Percentiles rank a stretch among this genome's conserved stretches.
phyloP scores from a whole-genome alignment of 2,888 invertebrate species.

The Drosophila eohydei region DNA sequence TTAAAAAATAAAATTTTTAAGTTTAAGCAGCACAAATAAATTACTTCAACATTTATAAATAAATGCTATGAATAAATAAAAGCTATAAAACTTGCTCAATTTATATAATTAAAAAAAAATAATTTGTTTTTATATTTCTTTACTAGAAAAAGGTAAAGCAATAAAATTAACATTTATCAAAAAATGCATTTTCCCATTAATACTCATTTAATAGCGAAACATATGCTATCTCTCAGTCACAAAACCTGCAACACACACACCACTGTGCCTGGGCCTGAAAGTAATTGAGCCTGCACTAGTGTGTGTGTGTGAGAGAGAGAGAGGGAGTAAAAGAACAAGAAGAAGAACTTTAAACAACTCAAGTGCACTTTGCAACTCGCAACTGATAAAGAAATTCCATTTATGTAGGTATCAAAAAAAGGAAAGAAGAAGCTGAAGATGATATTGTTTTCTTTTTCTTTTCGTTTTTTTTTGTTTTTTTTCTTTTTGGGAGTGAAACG shows the following conservation, averaged over 20 bases:
- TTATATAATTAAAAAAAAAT: too few relatives aligned
- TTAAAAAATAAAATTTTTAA: too few relatives aligned
- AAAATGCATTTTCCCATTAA: background rate
- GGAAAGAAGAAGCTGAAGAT: background rate
- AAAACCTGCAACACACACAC: conserved; percentile 7
- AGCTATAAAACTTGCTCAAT: too few relatives aligned
- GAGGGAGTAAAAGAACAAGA: background rate
- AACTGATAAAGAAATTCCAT: conserved; percentile 46
- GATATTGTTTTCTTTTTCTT: conserved; percentile 10
- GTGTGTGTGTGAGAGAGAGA: background rate
- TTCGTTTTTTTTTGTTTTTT: background rate
- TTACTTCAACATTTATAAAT: too few relatives aligned
- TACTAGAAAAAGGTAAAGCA: background rate
- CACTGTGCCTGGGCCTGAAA: conserved; percentile 23
- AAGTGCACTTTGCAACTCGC: conserved; percentile 41
- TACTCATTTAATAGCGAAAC: background rate
- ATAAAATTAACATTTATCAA: background rate
- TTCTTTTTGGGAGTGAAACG: conserved; percentile 7
- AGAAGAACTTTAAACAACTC: conserved; percentile 37
- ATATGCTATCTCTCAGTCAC: conserved; percentile 3
- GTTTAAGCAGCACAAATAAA: too few relatives aligned
- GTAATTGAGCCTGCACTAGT: conserved; percentile 21
- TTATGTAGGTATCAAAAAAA: conserved; percentile 24
- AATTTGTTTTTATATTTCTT: too few relatives aligned
- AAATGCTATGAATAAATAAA: too few relatives aligned